Evolutionary conservation across 2,888 invertebrate genomes (phyloP).

Genomic region (Melolontha melolontha): DNA sequence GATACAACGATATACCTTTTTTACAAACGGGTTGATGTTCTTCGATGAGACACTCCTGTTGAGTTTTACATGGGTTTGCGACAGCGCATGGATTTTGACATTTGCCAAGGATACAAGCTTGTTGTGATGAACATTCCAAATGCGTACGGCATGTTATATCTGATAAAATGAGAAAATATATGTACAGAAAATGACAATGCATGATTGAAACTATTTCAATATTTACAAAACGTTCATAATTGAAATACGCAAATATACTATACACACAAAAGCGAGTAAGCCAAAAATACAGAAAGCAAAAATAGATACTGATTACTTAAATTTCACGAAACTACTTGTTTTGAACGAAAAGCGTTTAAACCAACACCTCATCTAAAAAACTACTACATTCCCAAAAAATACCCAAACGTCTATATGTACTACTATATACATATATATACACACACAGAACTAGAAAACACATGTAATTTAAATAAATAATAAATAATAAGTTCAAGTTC

Average conservation of each 20-base stretch:
- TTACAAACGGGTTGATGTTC: conserved; percentile 88
- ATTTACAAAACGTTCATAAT: conserved; percentile 3
- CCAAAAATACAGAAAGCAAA: conserved; percentile 49
- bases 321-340: conserved; percentile 32
- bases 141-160: conserved; percentile 85
- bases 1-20: conserved; percentile 70
- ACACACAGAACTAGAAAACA: conserved; percentile 38
- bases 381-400: conserved; percentile 30
- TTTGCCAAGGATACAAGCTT: conserved; percentile 82
- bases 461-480: conserved; percentile 44
- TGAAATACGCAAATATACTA: conserved; percentile 8
- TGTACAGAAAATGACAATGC: conserved; percentile 36
- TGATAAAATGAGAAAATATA: conserved; percentile 58
- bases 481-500: conserved; percentile 45
- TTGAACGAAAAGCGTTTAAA: conserved; percentile 31
- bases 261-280: conserved; percentile 49
- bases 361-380: conserved; percentile 43
- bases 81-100: conserved; percentile 86
- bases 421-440: conserved; percentile 37
- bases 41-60: conserved; percentile 85
- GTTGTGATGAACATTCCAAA: conserved; percentile 81
- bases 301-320: conserved; percentile 7
- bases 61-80: conserved; percentile 78
- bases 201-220: conserved; percentile 7
- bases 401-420: conserved; percentile 33